Evolutionary conservation across 2,113 vertebrate genomes (phyloP).

Genomic region (Scalopus aquaticus): DNA sequence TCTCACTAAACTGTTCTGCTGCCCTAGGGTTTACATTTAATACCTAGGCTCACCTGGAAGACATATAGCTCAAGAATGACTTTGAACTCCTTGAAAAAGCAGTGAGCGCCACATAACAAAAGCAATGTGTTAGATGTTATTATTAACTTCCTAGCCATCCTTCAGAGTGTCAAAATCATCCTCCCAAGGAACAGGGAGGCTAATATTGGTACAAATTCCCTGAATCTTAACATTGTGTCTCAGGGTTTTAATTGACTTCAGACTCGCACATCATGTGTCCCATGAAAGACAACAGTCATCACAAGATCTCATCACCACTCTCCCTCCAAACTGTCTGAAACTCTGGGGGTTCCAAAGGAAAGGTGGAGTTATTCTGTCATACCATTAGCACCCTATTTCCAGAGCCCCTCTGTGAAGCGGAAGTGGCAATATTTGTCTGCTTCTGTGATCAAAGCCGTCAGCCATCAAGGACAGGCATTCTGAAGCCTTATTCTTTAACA

Average conservation of each 20-base stretch:
- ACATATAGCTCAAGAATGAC: conserved; percentile 3
- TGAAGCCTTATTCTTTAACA: conserved; percentile 35
- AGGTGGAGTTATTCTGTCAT: conserved; percentile 21
- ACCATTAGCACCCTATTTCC: conserved; percentile 58
- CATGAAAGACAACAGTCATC: conserved; percentile 32
- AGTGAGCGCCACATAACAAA: conserved; percentile 57
- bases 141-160: conserved; percentile 62
- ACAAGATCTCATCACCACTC: not conserved
- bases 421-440: not conserved
- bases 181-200: conserved; percentile 47
- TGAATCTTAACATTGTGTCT: conserved; percentile 47
- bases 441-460: not conserved
- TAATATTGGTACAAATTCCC: conserved; percentile 53
- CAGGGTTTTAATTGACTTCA: conserved; percentile 68
- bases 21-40: conserved; percentile 33
- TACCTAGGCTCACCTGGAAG: not conserved
- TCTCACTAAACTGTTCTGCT: not conserved
- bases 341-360: not conserved
- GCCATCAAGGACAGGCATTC: not conserved
- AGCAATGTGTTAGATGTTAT: conserved; percentile 62
- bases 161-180: conserved; percentile 46
- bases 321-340: not conserved
- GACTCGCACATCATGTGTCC: conserved; percentile 44
- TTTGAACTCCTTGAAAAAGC: conserved; percentile 67
- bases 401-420: not conserved